Evolutionary conservation across 1,140 invertebrate genomes (phyloP), one percentile per base, ranked within the genome.

Genomic region (Lanistes nyassanus): DNA sequence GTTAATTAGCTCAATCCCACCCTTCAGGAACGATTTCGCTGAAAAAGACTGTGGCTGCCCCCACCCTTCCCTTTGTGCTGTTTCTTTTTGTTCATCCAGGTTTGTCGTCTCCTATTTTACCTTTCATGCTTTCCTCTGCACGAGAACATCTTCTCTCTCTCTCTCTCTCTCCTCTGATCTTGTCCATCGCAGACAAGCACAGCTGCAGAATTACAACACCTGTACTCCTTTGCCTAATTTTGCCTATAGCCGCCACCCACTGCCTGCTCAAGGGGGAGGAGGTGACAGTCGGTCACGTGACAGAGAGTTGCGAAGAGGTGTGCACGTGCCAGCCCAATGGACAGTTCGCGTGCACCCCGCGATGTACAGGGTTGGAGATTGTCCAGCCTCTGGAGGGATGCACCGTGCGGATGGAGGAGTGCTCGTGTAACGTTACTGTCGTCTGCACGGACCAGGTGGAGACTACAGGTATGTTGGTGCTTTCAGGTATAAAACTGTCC

Each of bases 271-370:
- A 60, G 31, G 76, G 76, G 1, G n/a, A 64, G 9, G 4, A 55
- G 36, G 74, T 76, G 58, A n/a, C 65, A 21, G 71, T 78, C n/a
- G 76, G 76, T 53, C 66, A 64, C 42, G 73, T 78, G 29, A 66
- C 39, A 31, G 37, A 78, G 39, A 75, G 78, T 53, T 78, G 76
- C 42, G 79, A 80, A 55, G 76, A 80, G 51, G 51, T 39, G 23
- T 80, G 79, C 72, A 76, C 74, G 9, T 80, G 79, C 39, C 21
- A 69, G 34, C 42, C 56, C 7, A 76, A 39, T 16, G 79, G 79
- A 0, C 21, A 74, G 29, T 64, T 80, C 31, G 19, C 70, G 13
- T 80, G 79, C 47, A 60, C 55, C 3, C 74, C 74, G 6, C 47
- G 76, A 21, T 80, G 79, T 65, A 51, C 74, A 13, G 69, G 67